Percentiles rank a stretch among this genome's conserved stretches.
Conservation (phyloP, 2,888 invertebrate species). For the Meteorus colon region DNA sequence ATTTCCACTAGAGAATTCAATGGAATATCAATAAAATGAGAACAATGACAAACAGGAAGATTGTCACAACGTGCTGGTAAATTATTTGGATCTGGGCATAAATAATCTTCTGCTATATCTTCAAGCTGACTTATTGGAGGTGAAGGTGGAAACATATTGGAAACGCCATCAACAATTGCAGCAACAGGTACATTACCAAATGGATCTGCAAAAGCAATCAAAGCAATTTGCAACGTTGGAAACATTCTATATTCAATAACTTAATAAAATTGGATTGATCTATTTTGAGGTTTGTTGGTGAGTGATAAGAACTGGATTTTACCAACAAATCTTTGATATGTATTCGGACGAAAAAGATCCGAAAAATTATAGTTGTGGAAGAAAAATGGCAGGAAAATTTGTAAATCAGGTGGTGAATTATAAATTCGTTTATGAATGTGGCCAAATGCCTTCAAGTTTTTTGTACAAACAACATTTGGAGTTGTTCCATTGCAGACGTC, state of each 20-base stretch:
- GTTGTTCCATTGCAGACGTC: conserved; percentile 83
- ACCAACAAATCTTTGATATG: conserved; percentile 36
- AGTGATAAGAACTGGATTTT: not conserved
- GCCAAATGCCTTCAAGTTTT: conserved; percentile 75
- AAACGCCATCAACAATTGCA: conserved; percentile 87
- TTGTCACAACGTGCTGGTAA: conserved; percentile 65
- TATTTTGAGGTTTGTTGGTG: no score
- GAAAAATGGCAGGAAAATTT: conserved; percentile 5
- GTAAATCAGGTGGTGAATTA: not conserved
- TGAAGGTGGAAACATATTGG: conserved; percentile 83
- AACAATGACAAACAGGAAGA: conserved; percentile 73
- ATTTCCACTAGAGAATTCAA: conserved; percentile 89
- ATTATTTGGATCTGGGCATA: conserved; percentile 86
- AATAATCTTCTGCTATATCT: conserved; percentile 82
- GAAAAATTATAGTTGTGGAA: not conserved
- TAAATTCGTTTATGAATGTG: not conserved
- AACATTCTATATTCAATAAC: no score
- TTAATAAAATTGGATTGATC: no score
- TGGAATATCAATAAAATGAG: conserved; percentile 79
- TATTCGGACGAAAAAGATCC: not conserved
- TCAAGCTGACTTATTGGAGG: conserved; percentile 88
- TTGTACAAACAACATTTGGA: conserved; percentile 84
- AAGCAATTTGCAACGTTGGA: not conserved
- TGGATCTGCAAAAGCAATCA: not conserved
- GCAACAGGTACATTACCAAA: conserved; percentile 73